phyloP scores from a whole-genome alignment of 2,797 vertebrate species.

The Gallinago stenura region DNA sequence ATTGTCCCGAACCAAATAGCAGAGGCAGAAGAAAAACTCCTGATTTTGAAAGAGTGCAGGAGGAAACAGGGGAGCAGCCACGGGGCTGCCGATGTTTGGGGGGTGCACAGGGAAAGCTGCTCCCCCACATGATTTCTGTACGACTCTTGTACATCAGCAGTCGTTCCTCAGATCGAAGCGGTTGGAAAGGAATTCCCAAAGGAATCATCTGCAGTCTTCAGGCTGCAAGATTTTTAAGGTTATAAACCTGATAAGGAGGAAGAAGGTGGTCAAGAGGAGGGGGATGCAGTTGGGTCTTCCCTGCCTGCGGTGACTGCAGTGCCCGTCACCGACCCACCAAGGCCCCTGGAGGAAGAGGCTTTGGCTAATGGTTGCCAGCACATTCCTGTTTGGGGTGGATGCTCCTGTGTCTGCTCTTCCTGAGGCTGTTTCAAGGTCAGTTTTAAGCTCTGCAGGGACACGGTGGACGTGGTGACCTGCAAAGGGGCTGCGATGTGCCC shows the following conservation, averaged over 20 bases:
- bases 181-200: not conserved
- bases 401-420: not conserved
- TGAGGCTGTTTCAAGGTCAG: not conserved
- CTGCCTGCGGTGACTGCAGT: not conserved
- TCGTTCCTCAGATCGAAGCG: rapidly evolving
- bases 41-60: rapidly evolving
- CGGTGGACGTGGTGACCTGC: rapidly evolving
- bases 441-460: not conserved
- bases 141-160: too few relatives aligned
- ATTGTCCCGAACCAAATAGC: not conserved
- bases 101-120: not conserved
- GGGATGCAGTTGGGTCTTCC: not conserved
- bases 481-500: rapidly evolving
- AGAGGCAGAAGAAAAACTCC: not conserved
- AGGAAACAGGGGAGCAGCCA: not conserved
- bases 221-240: not conserved
- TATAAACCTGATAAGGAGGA: rapidly evolving
- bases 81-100: rapidly evolving
- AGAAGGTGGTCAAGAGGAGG: not conserved
- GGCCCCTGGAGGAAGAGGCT: not conserved
- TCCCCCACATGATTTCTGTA: rapidly evolving
- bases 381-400: not conserved
- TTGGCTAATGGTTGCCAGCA: not conserved
- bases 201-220: not conserved
- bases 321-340: not conserved